Conservation (phyloP, 2,113 vertebrate genomes). For the Spea multiplicata region DNA sequence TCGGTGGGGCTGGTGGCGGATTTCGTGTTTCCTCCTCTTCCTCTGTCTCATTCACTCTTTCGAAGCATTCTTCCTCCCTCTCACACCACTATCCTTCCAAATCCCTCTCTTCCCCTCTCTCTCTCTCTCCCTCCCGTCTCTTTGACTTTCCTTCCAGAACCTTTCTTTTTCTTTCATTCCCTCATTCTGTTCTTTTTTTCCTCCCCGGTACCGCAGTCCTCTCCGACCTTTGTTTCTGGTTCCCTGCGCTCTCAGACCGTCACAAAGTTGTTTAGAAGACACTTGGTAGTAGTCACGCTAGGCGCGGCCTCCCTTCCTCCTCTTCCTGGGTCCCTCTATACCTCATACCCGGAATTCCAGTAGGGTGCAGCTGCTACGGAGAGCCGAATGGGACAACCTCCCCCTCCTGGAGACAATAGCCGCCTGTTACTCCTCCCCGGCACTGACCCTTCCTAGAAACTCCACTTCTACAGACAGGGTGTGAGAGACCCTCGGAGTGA, state of each 20-base stretch:
- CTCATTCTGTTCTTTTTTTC: background rate
- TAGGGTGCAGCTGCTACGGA: constrained; percentile 46
- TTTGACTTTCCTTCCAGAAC: too few species aligned
- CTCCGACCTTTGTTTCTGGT: background rate
- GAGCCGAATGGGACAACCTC: constrained; percentile 15
- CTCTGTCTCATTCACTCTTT: background rate
- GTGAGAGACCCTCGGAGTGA: background rate
- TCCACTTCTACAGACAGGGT: constrained; percentile 14
- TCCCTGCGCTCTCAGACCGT: background rate
- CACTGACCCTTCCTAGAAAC: background rate
- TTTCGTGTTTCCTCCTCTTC: background rate
- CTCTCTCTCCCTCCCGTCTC: background rate
- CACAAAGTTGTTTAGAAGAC: background rate
- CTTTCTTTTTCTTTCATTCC: background rate
- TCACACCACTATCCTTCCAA: background rate
- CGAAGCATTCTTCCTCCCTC: background rate
- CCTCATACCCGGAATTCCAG: constrained; percentile 43
- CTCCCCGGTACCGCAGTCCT: background rate
- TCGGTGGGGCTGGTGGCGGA: too few species aligned
- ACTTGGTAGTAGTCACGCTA: constrained; percentile 3
- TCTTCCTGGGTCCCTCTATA: constrained; percentile 25
- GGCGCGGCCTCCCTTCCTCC: constrained; percentile 31
- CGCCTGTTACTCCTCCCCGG: constrained; percentile 1
- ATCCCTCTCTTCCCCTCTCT: background rate
- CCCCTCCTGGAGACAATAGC: background rate